phyloP scores from a whole-genome alignment of 1,140 invertebrate genomes.

The Linepithema humile region DNA sequence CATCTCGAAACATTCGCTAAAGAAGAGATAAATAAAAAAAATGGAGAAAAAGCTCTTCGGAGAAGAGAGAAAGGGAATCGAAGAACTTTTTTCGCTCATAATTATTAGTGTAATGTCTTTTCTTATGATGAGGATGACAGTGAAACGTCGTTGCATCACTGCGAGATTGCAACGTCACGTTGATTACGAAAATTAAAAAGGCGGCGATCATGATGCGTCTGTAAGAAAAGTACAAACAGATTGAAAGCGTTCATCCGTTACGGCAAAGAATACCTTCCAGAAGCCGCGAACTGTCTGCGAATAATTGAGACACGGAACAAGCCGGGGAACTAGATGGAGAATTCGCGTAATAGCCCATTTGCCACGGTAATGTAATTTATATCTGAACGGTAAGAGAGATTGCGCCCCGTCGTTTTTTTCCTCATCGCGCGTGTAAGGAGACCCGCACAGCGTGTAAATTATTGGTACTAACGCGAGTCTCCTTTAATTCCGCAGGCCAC shows the following conservation, averaged over 20 bases:
- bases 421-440: background rate
- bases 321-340: constrained; percentile 39
- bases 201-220: constrained; percentile 10
- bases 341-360: constrained; percentile 53
- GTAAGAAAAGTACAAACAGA: constrained; percentile 41
- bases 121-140: background rate
- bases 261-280: constrained; percentile 23
- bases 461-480: constrained; percentile 46
- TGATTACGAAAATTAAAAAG: constrained; percentile 50
- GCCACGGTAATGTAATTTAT: constrained; percentile 49
- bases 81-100: background rate
- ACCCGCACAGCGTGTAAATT: constrained; percentile 35
- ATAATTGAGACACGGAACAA: constrained; percentile 46
- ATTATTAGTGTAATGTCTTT: constrained; percentile 32
- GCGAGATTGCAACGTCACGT: constrained; percentile 29
- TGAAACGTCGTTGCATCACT: background rate
- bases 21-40: background rate
- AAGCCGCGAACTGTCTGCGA: constrained; percentile 41
- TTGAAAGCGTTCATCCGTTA: constrained; percentile 35
- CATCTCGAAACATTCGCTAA: background rate
- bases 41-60: constrained; percentile 3
- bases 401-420: background rate
- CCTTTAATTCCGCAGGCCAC: constrained; percentile 45
- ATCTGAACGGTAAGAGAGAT: constrained; percentile 34
- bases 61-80: background rate